Base-by-base conservation (phyloP, 2,888 invertebrate species). In the Lasioglossum figueresi region DNA sequence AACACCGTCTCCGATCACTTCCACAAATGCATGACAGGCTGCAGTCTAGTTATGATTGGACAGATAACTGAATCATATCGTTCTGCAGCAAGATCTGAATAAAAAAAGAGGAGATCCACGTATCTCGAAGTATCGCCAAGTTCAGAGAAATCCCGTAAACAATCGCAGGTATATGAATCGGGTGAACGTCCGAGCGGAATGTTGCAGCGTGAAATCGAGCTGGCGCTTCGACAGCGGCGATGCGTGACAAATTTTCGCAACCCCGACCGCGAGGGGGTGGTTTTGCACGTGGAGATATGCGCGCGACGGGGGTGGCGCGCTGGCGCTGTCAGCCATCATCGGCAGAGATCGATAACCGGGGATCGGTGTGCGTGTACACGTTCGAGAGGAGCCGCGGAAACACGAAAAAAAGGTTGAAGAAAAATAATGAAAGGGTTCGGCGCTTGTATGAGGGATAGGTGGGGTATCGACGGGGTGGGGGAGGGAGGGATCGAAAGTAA, bases 341-440 rank as follows among this genome's bases (percentile, higher is more conserved):
- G 91, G 86, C 73, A 66, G 84, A 91, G 86, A 90, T 89, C 91
- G 90, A 91, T 91, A 89, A 84, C 85, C 78, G 56, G 45, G 80
- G 74, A 84, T 85, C 72, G 76, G 85, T 80, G 84, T 87, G 86
- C 80, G 82, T 82, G 84, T 74, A 85, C 80, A 85, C 82, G 74
- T 74, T 82, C 84, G 80, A 19, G n/a, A 52, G 68, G 71, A 48
- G 72, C 66, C 70, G 71, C 56, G 73, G 52, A 37, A 81, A 87
- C 63, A 52, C 37, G 80, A 74, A 43, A 68, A 80, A 86, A 83
- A 68, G 68, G 73, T 52, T 34, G 63, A 84, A 79, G 80, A 84
- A 88, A 85, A 84, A 83, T 71, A 71, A 83, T 79, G 85, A 76
- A 78, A 63, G 83, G 77, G 71, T 66, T 34, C 34, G 63, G 56